Percentiles rank a stretch among this genome's conserved stretches.
Evolutionary conservation across 2,888 invertebrate species (phyloP).

Genomic region (Theodoxus fluviatilis): DNA sequence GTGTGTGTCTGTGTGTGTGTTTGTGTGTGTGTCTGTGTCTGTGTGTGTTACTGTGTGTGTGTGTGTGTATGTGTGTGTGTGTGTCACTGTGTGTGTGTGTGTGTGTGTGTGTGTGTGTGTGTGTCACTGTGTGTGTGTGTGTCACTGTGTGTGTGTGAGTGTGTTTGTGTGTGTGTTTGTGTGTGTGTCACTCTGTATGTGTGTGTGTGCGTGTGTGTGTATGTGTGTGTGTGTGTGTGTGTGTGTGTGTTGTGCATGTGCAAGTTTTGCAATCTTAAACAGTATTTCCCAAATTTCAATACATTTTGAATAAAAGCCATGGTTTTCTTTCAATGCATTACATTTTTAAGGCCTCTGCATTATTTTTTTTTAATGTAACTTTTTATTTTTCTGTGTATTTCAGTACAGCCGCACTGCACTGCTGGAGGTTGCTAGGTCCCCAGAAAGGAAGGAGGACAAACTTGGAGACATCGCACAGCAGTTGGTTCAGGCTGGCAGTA

Average conservation of each 20-base stretch:
- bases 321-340: too few relatives aligned
- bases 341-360: too few relatives aligned
- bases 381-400: too few relatives aligned
- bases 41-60: background rate
- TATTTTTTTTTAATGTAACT: too few relatives aligned
- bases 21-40: background rate
- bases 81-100: conserved; percentile 11
- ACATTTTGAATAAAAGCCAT: too few relatives aligned
- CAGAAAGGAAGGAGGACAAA: too few relatives aligned
- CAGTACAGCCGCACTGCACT: too few relatives aligned
- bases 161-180: conserved; percentile 10
- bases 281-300: too few relatives aligned
- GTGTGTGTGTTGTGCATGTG: background rate
- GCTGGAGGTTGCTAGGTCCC: too few relatives aligned
- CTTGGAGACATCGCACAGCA: background rate
- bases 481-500: background rate
- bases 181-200: background rate
- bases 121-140: background rate
- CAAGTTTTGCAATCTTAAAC: too few relatives aligned
- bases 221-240: conserved; percentile 13
- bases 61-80: conserved; percentile 5
- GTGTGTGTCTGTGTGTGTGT: conserved; percentile 1
- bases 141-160: background rate
- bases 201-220: background rate
- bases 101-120: conserved; percentile 11